Conservation (phyloP, 2,113 vertebrate genomes). For the Cebidichthys violaceus region DNA sequence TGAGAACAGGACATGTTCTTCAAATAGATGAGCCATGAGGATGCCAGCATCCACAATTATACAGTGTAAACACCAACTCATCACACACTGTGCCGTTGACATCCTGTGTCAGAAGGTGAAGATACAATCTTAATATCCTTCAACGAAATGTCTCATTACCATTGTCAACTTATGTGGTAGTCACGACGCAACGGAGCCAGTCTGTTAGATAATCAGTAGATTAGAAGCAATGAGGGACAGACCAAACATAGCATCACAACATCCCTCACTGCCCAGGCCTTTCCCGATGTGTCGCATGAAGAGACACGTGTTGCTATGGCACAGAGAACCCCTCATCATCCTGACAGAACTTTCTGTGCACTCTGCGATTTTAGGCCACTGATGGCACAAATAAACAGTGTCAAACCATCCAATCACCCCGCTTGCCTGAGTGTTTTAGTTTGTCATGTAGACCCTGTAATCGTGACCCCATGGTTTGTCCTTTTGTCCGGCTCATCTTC, state of each 20-base stretch:
- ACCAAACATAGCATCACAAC: slow-evolving; percentile 9
- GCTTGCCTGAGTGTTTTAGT: slow-evolving; percentile 20
- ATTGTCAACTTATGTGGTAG: slow-evolving; percentile 48
- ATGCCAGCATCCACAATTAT: slow-evolving; percentile 45
- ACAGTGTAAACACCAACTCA: slow-evolving; percentile 14
- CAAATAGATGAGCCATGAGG: slow-evolving; percentile 37
- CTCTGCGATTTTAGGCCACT: slow-evolving; percentile 51
- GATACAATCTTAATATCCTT: slow-evolving; percentile 57
- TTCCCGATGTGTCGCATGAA: slow-evolving; percentile 7
- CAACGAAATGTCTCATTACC: slow-evolving; percentile 72
- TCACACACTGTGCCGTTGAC: slow-evolving; percentile 38
- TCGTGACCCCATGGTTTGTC: slow-evolving; percentile 1
- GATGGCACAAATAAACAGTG: slow-evolving; percentile 59
- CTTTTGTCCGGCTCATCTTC: neutral
- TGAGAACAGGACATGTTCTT: slow-evolving; percentile 27
- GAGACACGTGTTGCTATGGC: slow-evolving; percentile 33
- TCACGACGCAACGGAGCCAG: slow-evolving; percentile 12
- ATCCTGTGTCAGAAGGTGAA: slow-evolving; percentile 55
- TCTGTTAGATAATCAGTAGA: slow-evolving; percentile 60
- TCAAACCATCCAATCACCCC: slow-evolving; percentile 43
- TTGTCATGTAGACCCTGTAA: slow-evolving; percentile 27
- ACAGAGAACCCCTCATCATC: slow-evolving; percentile 24
- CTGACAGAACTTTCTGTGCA: slow-evolving; percentile 18
- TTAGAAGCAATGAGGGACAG: slow-evolving; percentile 36
- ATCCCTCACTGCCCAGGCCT: neutral